Conservation (phyloP, 2,888 invertebrate species). For the Rhabditophanes sp. region DNA sequence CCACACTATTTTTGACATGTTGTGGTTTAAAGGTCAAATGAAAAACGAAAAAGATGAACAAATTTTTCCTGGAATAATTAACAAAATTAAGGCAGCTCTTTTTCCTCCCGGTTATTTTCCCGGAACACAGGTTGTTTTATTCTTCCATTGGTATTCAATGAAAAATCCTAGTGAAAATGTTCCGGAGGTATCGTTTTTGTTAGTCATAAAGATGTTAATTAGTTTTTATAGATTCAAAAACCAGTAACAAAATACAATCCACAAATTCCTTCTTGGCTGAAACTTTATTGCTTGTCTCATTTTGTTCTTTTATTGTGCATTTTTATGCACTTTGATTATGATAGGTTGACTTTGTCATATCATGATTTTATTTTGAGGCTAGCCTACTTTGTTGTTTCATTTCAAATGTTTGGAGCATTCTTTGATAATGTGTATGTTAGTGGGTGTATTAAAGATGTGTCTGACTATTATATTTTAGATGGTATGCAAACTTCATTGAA, state of each 20-base stretch:
- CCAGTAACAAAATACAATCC: constrained; percentile 36
- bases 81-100: constrained; percentile 54
- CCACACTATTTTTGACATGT: constrained; percentile 58
- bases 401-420: constrained; percentile 32
- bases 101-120: constrained; percentile 78
- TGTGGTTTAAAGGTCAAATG: constrained; percentile 54
- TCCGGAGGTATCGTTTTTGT: constrained; percentile 19
- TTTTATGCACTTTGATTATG: constrained; percentile 41
- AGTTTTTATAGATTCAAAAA: constrained; percentile 16
- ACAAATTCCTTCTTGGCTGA: constrained; percentile 19
- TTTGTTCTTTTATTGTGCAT: constrained; percentile 32
- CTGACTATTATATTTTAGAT: constrained; percentile 15
- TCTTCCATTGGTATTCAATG: constrained; percentile 39
- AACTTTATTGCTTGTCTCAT: constrained; percentile 26
- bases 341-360: constrained; percentile 23
- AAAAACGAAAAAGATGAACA: constrained; percentile 40
- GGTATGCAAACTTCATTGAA: constrained; percentile 30
- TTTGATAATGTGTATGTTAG: constrained; percentile 21
- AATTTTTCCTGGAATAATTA: constrained; percentile 20
- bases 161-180: constrained; percentile 30
- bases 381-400: constrained; percentile 36
- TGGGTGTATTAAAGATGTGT: constrained; percentile 4
- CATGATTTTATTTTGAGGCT: constrained; percentile 31
- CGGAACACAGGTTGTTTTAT: constrained; percentile 47
- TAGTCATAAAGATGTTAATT: constrained; percentile 2